Percentiles rank a stretch among this genome's conserved stretches.
These are phyloP conservation scores for Rostratula benghalensis DNA, from an alignment of 2,113 vertebrate genomes.

Conservation along the genomic window DNA sequence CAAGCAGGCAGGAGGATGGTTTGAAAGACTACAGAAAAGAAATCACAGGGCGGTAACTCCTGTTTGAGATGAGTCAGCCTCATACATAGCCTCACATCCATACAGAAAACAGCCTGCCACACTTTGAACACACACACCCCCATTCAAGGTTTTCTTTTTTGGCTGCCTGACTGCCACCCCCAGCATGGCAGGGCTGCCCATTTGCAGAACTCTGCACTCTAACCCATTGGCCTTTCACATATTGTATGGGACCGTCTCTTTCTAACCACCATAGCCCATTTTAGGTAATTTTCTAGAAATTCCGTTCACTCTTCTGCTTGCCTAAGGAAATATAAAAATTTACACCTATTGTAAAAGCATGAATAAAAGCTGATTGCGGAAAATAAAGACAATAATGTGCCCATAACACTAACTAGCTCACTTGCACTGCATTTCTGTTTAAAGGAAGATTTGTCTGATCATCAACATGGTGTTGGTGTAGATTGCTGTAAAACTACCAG, in stretches of 20 bases:
- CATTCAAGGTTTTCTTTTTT: not conserved
- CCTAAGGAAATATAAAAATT: constrained; percentile 67
- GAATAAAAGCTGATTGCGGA: constrained; percentile 70
- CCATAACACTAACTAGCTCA: constrained; percentile 56
- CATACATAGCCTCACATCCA: not conserved
- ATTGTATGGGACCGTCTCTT: not conserved
- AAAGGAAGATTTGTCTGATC: constrained; percentile 43
- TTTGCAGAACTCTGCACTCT: not conserved
- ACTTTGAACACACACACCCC: not conserved
- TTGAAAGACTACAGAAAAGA: not conserved
- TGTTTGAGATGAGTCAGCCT: not conserved
- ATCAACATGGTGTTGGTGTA: constrained; percentile 47
- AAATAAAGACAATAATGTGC: constrained; percentile 63
- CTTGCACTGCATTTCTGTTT: constrained; percentile 32
- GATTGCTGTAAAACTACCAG: constrained; percentile 47
- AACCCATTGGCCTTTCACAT: constrained; percentile 21
- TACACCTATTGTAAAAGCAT: constrained; percentile 70
- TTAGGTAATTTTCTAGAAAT: constrained; percentile 46
- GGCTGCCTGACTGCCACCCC: not conserved
- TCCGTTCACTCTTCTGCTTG: constrained; percentile 62
- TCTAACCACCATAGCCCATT: constrained; percentile 30
- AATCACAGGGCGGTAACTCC: not conserved
- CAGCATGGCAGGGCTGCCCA: not conserved
- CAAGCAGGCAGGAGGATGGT: not conserved
- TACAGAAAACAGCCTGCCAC: not conserved